Base-by-base conservation (phyloP, 2,888 invertebrate genomes). In the Coleophora flavipennella region DNA sequence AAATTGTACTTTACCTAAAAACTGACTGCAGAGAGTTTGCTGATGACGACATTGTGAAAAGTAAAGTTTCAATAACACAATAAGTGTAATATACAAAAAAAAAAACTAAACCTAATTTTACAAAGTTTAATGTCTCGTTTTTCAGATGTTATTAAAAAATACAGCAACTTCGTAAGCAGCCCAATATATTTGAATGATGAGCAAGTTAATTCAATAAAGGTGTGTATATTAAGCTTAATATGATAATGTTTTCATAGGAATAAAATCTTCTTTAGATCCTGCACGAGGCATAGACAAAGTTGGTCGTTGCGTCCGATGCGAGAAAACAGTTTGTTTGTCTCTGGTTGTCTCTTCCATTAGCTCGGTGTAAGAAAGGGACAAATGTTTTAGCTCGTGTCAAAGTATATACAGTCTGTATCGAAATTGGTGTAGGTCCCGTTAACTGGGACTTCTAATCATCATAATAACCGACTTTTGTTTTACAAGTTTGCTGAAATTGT, bases 81-180 rank as follows among this genome's bases (percentile, higher is more conserved):
- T n/a, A n/a, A n/a, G n/a, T n/a, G n/a, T 12, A 11, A 35, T 31
- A 13, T 34, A 2, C n/a, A 14, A 13, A 11, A 10, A 9, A 13
- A 25, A 35, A 3, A 32, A 26, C 9, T 31, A 26, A 13, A 34
- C 10, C 20, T 12, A 11, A 8, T 35, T 37, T 29, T 28, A 4
- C 20, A 39, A 28, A 20, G 14, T 12, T 33, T 27, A 8, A 36
- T 31, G 31, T 9, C 52, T 44, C 45, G n/a, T 49, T 49, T 86
- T 81, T 38, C 79, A 92, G 93, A 86, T 49, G 91, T 98, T 33
- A 93, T 98, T 13, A 92, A 94, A 63, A 97, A 97, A 67, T 99
- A 99, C 83, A 98, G 97, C 70, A 98, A 97, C 74, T 99, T 99
- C 70, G 95, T 99, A 33, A 95, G 96, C 27, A 94, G 94, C 55